phyloP scores from a whole-genome alignment of 2,113 vertebrate genomes.

The Apodemus speciosus region DNA sequence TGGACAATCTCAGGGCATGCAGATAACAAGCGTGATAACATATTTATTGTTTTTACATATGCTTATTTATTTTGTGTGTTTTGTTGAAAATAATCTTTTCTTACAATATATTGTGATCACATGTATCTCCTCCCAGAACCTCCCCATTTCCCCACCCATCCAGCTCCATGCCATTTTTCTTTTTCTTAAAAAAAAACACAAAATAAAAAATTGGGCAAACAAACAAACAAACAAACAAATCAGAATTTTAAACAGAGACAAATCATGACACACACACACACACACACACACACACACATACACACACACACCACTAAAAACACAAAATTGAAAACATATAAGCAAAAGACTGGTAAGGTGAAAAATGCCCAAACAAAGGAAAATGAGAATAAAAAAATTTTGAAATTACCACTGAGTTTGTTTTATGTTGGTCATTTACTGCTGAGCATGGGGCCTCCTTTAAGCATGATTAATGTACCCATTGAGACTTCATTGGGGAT shows the following conservation, averaged over 20 bases:
- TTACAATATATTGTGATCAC: neutral
- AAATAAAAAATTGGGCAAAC: neutral
- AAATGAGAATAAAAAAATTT: neutral
- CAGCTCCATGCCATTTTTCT: neutral
- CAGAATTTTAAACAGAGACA: neutral
- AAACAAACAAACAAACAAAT: neutral
- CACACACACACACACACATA: neutral
- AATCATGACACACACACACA: neutral
- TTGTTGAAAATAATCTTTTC: neutral
- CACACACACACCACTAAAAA: neutral
- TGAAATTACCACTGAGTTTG: neutral
- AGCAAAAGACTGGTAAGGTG: neutral
- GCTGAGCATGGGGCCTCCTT: neutral
- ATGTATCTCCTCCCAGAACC: neutral
- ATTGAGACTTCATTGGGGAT: neutral
- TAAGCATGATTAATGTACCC: neutral
- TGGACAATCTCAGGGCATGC: too few species aligned
- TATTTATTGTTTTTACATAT: neutral
- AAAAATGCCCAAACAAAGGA: neutral
- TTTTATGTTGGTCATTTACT: neutral
- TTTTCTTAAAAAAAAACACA: neutral
- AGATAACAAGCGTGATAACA: neutral
- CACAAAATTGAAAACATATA: neutral
- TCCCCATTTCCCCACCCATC: neutral
- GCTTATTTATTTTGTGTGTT: neutral